Base-by-base conservation (phyloP, 2,113 vertebrate genomes). In the Sylvicapra grimmia region DNA sequence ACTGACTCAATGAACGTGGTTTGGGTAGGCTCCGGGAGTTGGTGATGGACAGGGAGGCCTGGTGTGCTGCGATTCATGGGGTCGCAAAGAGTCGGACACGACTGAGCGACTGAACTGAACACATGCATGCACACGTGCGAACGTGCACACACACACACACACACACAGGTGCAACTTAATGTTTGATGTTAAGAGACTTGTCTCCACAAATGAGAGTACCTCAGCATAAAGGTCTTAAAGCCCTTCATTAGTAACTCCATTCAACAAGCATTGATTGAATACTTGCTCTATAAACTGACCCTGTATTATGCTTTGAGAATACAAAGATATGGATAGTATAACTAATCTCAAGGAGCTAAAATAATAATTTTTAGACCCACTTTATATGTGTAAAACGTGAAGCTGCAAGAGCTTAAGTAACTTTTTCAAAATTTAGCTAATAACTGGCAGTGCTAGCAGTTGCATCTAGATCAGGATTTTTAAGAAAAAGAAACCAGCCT, bases 311-410 rank as follows among this genome's bases (percentile, higher is more conserved):
- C 93, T 77, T 86, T 61, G 4, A 36, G 33, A 40, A 97, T 49
- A 58, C 25, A 89, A 65, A 77, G 56, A 87, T 65, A 82, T 87
- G 27, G 61, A 44, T 40, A 29, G 16, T 40, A 40, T 82, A 27
- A 68, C 19, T 51, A 4, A 49, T 82, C 65, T 86, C 83, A 40
- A 59, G 44, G 49, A 47, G 33, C 54, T 95, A 75, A 88, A 58
- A 33, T 89, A 51, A 86, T 86, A 79, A 79, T 44, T 90, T 84
- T 59, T 65, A 56, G 58, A 51, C 83, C 63, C 33, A 33, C 77
- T 92, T 79, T 53, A 21, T 12, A 3, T 75, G 23, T 89, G 36
- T 56, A 29, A 97, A 92, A 83, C 56, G n/a, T 90, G 77, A 95
- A 84, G 36, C 72, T 51, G 75, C 21, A 33, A 59, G 68, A 86